phyloP scores from a whole-genome alignment of 1,140 invertebrate genomes.

The Muscidifurax raptorellus region DNA sequence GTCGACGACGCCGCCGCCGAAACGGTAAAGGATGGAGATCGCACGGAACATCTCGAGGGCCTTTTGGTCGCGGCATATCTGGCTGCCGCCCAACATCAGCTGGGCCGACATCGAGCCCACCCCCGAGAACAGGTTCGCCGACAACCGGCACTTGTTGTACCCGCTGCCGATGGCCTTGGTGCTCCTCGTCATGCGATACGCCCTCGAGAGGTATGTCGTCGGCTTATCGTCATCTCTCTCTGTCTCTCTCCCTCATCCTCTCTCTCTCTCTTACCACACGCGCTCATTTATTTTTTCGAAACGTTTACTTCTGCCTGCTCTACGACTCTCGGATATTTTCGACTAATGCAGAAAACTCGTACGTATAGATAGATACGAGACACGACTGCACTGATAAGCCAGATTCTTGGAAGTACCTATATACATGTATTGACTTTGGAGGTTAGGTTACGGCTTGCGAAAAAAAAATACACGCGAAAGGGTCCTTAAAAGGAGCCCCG shows the following conservation, averaged over 20 bases:
- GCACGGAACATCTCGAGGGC: conserved; percentile 66
- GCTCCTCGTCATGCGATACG: conserved; percentile 83
- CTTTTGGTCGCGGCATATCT: conserved; percentile 90
- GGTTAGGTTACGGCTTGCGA: conserved; percentile 8
- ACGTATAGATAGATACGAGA: neutral
- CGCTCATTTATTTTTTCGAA: neutral
- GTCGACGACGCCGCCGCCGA: neutral
- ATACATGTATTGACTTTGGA: neutral
- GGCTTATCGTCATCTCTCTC: conserved; percentile 23
- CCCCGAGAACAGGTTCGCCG: conserved; percentile 85
- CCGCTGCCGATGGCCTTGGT: conserved; percentile 88
- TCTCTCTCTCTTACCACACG: neutral
- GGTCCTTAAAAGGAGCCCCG: conserved; percentile 31
- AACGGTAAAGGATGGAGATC: conserved; percentile 16
- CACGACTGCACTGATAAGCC: neutral
- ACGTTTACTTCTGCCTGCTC: neutral
- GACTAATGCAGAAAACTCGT: neutral
- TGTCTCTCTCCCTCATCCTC: too few relatives aligned
- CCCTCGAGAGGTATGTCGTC: conserved; percentile 86
- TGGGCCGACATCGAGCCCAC: conserved; percentile 91
- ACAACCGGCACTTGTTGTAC: conserved; percentile 88
- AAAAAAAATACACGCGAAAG: conserved; percentile 14
- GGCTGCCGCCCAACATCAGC: conserved; percentile 92
- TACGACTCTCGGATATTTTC: neutral
- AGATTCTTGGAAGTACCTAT: neutral